These are phyloP conservation scores for Dendrolimus pini DNA, from an alignment of 2,888 invertebrate genomes.

Conservation along the genomic window DNA sequence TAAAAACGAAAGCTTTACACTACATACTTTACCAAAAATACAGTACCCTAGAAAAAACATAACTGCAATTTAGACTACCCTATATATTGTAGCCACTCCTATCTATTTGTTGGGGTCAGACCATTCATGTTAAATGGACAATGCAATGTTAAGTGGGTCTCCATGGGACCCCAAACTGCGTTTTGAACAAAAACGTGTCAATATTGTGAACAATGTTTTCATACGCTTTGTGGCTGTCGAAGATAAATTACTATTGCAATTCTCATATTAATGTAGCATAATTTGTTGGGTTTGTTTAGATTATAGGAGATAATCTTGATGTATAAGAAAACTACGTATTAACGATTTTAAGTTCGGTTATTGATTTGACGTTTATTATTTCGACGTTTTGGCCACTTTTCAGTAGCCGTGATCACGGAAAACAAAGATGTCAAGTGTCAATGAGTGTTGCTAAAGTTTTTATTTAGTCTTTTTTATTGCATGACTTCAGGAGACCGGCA, in stretches of 20 bases:
- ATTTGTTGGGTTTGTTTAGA: conserved; percentile 52
- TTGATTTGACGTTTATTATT: too few species aligned
- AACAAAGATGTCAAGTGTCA: too few species aligned
- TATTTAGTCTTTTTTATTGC: too few species aligned
- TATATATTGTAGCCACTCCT: conserved; percentile 9
- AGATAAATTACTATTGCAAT: conserved; percentile 66
- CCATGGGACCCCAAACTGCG: conserved; percentile 39
- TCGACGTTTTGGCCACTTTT: too few species aligned
- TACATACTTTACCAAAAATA: too few species aligned
- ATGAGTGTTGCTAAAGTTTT: too few species aligned
- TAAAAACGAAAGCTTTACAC: too few species aligned
- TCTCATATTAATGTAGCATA: conserved; percentile 51
- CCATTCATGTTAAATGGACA: conserved; percentile 40
- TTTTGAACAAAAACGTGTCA: conserved; percentile 67
- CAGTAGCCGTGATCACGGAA: too few species aligned
- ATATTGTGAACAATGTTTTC: conserved; percentile 71
- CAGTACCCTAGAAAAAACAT: too few species aligned
- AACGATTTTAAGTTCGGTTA: too few species aligned
- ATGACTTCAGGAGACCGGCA: too few species aligned
- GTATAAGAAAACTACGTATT: too few species aligned
- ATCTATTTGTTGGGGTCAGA: conserved; percentile 13
- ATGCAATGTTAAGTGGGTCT: conserved; percentile 55
- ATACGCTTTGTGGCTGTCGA: conserved; percentile 60
- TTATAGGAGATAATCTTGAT: conserved; percentile 31
- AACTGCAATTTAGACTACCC: neutral